Base-by-base conservation (phyloP, 2,113 vertebrate species). In the Pachyramphus minor region DNA sequence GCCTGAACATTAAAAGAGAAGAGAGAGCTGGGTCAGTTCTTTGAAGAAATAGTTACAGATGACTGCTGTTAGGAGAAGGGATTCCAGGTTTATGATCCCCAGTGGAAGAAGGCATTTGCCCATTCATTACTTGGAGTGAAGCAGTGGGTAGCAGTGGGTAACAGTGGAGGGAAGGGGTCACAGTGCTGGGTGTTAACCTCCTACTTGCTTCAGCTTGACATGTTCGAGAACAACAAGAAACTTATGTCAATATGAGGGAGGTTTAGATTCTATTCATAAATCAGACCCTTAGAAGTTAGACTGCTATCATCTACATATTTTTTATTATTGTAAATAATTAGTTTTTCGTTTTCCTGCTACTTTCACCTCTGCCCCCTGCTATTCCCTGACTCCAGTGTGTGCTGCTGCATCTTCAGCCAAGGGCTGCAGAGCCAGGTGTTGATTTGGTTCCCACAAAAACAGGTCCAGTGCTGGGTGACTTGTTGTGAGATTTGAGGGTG, bases 21-120 rank as follows among this genome's bases (percentile, higher is more conserved):
- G 88, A 84, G 75, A 71, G 20, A 85, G 31, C 60, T 76, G 49
- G 58, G 62, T 88, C 67, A 94, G 6, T 75, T 84, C 25, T 93
- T 91, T 94, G 87, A 95, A 95, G 53, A 87, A 91, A 91, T 59
- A 13, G 2, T 82, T 91, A 84, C 53, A 73, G 68, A 90, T 83
- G 49, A 44, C 69, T 89, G 71, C 49, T 41, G 9, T 27, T 33
- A 52, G 64, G 60, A 91, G 47, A 87, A 23, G 56, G 71, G 52
- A 75, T 81, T 87, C 69, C 41, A 73, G 44, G 12, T 79, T 67
- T 90, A 42, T 41, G 35, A 69, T 64, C 20, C n/a, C 19, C 49
- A 10, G 49, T 45, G 58, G 67, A 85, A 78, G 31, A 53, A 49
- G n/a, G 37, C 28, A 62, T 23, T 67, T 74, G 11, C 17, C 47